Evolutionary conservation across 2,113 vertebrate genomes (phyloP), one percentile per base, ranked within the genome.

Genomic region (Tragulus kanchil): DNA sequence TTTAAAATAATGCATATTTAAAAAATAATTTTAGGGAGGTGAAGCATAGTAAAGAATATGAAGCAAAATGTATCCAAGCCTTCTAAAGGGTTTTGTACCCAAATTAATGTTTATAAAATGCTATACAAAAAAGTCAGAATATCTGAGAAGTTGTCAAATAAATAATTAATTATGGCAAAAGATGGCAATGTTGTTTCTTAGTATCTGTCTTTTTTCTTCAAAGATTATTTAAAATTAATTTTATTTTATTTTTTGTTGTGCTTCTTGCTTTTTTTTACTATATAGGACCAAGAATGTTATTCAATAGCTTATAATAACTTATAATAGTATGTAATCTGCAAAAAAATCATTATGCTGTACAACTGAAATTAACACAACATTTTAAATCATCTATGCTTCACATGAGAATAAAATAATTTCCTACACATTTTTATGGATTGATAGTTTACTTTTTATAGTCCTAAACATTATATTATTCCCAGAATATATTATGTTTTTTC

Each of bases 161-260:
- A 92, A 84, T 75, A 56, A 8, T 61, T 78, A 89, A 87, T 79
- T 93, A 42, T 73, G 3, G 23, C 61, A 19, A 50, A 54, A 94
- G 48, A 79, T 14, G 14, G 5, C 50, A 71, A n/a, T 69, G 11
- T 45, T 0, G 17, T 7, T 90, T 69, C 54, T 69, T 86, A 58
- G 14, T 58, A 26, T 19, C 9, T 78, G 36, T 48, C 28, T 42
- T 82, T 86, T 21, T 92, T 91, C 64, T 77, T 56, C 16, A 28
- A 96, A 75, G 45, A 89, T 69, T 3, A 75, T 31, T 90, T 79
- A 59, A 85, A 86, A 6, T 62, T 87, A 88, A 92, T 92, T 23
- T 65, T 9, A 65, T 31, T 4, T 65, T 28, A 75, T 26, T 67
- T 36, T 69, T 69, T 36, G n/a, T 69, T 36, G n/a, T 69, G n/a